Evolutionary conservation across 2,797 vertebrate genomes (phyloP), one percentile per base, ranked within the genome.

Genomic region (Neopelma chrysocephalum): DNA sequence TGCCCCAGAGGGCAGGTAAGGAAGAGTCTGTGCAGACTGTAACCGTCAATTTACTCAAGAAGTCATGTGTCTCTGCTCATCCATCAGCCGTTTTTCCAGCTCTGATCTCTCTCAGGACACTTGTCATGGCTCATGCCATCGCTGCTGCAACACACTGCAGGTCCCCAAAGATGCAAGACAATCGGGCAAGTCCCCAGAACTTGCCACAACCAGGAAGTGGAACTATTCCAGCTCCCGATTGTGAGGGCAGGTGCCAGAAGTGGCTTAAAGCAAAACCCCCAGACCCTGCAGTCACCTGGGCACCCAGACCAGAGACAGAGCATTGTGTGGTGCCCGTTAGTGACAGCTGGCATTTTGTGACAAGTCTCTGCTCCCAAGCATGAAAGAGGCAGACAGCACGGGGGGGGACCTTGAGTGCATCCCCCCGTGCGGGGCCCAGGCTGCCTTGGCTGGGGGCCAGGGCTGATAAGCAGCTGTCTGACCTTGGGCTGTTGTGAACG

Each of bases 381-480:
- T 12, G 26, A 65, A 48, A 76, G 82, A 57, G 47, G 42, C 50
- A 60, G 72, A 29, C 32, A 62, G 86, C 36, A 6, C 20, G 32
- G 1, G 19, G 32, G 50, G 65, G 45, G 21, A 16, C 32, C 34
- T 43, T 43, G 65, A 22, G 26, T 2, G 0, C n/a, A 38, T 22
- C 26, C 58, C 31, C 84, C 43, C 0, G 0, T 2, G 2, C 25
- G 64, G 65, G 83, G 89, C 80, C 72, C 15, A 12, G 71, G 50
- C 79, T 72, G 85, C 80, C 32, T 64, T 53, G 80, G 86, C 94
- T 7, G 17, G 12, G 11, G 32, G 45, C 88, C 92, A 81, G 82
- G 36, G 34, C 86, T 51, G 94, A 93, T 90, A 96, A 92, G 88
- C 92, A 90, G 92, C 80, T 75, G 76, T 42, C 72, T 89, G 92